Conservation (phyloP, 2,797 vertebrate species). For the Psittacula derbiana region DNA sequence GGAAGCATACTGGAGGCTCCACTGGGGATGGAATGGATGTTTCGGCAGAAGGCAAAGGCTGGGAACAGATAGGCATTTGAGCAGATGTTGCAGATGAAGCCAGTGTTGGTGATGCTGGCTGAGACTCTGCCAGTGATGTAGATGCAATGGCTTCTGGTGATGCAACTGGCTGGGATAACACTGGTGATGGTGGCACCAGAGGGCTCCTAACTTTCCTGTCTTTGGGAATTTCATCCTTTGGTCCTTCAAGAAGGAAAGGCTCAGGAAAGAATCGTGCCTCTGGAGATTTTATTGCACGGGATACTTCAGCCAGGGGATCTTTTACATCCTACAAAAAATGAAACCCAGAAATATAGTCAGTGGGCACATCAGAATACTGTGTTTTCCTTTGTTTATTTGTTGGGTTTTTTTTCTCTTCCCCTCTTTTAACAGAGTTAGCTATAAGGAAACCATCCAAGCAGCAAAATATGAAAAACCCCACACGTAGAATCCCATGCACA, state of each 20-base stretch:
- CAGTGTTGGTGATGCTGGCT: conserved; percentile 57
- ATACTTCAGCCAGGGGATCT: neutral
- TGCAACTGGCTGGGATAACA: conserved; percentile 84
- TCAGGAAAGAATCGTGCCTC: conserved; percentile 81
- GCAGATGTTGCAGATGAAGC: conserved; percentile 57
- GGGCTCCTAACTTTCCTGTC: conserved; percentile 59
- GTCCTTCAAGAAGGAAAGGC: conserved; percentile 70
- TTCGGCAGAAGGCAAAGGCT: conserved; percentile 86
- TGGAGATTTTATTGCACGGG: conserved; percentile 68
- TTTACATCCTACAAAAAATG: conserved; percentile 15
- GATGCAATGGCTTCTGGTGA: conserved; percentile 79
- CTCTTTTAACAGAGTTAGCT: neutral
- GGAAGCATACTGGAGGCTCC: conserved; percentile 87
- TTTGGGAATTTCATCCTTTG: conserved; percentile 64
- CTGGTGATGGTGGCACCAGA: conserved; percentile 72
- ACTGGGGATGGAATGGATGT: conserved; percentile 80
- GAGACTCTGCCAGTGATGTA: conserved; percentile 73
- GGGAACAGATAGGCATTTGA: conserved; percentile 89
- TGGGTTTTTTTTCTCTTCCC: neutral
- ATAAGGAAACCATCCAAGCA: neutral
- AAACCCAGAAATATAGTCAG: neutral
- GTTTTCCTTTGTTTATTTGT: too few species aligned
- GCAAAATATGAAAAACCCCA: neutral
- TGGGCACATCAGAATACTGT: neutral
- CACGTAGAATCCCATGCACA: accelerated